Base-by-base conservation (phyloP, 2,113 vertebrate genomes). In the Platysternon megacephalum region DNA sequence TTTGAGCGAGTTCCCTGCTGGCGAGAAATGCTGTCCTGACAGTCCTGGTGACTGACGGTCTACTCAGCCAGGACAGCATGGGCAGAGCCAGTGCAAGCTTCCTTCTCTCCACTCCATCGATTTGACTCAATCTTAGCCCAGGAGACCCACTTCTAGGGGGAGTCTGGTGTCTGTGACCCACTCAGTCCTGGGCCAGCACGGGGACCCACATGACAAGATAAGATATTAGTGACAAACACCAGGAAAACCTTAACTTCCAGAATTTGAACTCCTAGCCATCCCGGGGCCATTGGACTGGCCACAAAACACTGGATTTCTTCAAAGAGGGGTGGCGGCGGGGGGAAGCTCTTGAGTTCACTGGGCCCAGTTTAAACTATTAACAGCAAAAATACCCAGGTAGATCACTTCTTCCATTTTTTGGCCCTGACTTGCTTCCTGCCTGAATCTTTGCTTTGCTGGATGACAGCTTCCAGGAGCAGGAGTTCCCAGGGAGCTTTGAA, bases 241-340 rank as follows among this genome's bases (percentile, higher is more conserved):
- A 65, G 46, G 48, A 82, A 79, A 79, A 10, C 28, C 10, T 39
- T 13, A 7, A 72, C 61, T 6, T 32, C 4, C 19, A 9, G 42
- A 85, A 87, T 24, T 6, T n/a, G 48, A 76, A 52, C 2, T 14
- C 0, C 0, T 32, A 32, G 26, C 14, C 12, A 48, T 84, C 22
- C n/a, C n/a, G 6, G 17, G 14, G 3, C 24, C 22, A 39, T 35
- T 68, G 65, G 65, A 39, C 24, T 8, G 56, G 14, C 21, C 46
- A 48, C 49, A 61, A n/a, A n/a, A 51, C n/a, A 10, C 0, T 0
- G 24, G 6, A 5, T 5, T 2, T 2, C 80, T 58, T 83, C 6
- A 6, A 26, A 72, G 46, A 21, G 6, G 35, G 35, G 13, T 49
- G 49, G 13, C 2, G 3, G 32, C 2, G 19, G 6, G 2, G 2